phyloP scores from a whole-genome alignment of 2,797 vertebrate species.

The Knipowitschia caucasica region DNA sequence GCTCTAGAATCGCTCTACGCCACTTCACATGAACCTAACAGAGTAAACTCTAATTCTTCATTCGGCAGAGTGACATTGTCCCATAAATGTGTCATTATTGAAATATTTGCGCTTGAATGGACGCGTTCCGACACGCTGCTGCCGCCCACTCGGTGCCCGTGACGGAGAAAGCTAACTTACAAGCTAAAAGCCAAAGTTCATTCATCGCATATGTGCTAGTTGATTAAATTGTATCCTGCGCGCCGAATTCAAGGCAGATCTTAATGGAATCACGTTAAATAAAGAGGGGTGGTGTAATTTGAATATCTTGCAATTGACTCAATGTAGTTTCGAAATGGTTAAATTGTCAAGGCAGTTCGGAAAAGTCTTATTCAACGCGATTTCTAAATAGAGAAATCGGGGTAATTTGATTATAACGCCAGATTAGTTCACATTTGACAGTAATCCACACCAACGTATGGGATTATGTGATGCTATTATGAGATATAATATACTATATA shows the following conservation, averaged over 20 bases:
- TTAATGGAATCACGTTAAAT: neutral
- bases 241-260: slow-evolving; percentile 8
- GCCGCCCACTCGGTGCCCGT: neutral
- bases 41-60: neutral
- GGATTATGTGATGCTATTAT: too few species aligned
- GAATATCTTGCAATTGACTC: neutral
- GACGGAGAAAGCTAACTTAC: neutral
- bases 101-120: neutral
- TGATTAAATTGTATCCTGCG: fast-evolving
- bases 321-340: neutral
- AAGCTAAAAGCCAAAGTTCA: neutral
- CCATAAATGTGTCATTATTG: neutral
- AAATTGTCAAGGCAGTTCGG: slow-evolving; percentile 4
- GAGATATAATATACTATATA: too few species aligned
- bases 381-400: too few species aligned
- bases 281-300: too few species aligned
- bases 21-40: too few species aligned
- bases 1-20: too few species aligned
- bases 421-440: too few species aligned
- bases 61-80: neutral
- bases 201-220: neutral
- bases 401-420: neutral
- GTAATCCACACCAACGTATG: too few species aligned
- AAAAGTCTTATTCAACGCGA: fast-evolving
- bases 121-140: neutral